Conservation (phyloP, 2,888 invertebrate species). For the Caenorhabditis macrosperma region DNA sequence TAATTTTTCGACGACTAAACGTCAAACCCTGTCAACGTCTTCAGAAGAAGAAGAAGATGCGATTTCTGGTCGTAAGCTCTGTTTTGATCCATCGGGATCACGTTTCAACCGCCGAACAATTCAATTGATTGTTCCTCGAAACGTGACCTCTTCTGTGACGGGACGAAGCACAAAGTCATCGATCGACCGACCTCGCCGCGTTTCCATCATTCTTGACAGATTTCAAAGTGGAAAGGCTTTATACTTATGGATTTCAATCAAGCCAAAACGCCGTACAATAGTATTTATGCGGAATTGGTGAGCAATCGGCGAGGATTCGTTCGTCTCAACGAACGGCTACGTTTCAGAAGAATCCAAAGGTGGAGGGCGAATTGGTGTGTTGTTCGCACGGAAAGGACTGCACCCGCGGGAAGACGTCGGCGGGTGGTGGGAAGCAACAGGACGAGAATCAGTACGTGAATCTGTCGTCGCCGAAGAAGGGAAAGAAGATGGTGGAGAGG, state of each 20-base stretch:
- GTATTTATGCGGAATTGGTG: constrained; percentile 48
- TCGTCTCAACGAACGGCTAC: neutral
- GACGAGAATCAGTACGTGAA: constrained; percentile 56
- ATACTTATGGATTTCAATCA: neutral
- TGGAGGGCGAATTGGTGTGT: constrained; percentile 18
- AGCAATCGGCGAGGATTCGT: neutral
- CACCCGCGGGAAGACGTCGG: neutral
- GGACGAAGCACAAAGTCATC: neutral
- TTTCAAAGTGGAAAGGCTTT: too few species aligned
- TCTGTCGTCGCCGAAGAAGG: constrained; percentile 24
- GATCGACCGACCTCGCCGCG: neutral
- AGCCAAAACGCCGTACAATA: constrained; percentile 48
- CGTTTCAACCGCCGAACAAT: too few species aligned
- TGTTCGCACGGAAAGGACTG: constrained; percentile 45
- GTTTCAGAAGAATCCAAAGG: constrained; percentile 17
- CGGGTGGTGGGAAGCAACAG: neutral
- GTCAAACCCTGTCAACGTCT: too few species aligned
- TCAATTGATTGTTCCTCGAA: too few species aligned
- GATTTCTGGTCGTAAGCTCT: too few species aligned
- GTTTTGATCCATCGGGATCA: too few species aligned
- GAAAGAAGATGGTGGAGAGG: constrained; percentile 7
- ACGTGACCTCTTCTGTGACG: too few species aligned
- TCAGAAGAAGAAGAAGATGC: too few species aligned
- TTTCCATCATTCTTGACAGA: neutral
- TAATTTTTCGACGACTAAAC: too few species aligned